Percentiles rank a stretch among this genome's conserved stretches.
These are phyloP conservation scores for Limnephilus marmoratus DNA, from an alignment of 2,888 invertebrate species.

Conservation along the genomic window DNA sequence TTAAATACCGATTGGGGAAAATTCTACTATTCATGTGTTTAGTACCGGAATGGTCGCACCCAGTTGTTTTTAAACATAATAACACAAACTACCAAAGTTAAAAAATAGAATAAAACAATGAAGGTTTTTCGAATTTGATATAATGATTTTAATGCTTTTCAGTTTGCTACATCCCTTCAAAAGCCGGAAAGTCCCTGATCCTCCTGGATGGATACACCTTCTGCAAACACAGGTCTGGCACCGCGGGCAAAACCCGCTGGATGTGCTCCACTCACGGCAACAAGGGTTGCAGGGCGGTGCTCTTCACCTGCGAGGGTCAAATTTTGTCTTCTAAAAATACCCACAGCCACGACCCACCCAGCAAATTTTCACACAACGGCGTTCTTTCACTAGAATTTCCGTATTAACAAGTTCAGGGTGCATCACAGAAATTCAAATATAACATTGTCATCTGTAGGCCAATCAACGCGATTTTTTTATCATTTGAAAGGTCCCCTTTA, in stretches of 20 bases:
- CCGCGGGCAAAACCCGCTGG: conserved; percentile 66
- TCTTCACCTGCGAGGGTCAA: conserved; percentile 73
- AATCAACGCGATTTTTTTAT: no score
- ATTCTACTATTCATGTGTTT: no score
- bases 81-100: no score
- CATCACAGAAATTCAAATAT: no score
- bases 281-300: conserved; percentile 74
- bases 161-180: conserved; percentile 35
- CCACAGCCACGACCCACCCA: conserved; percentile 71
- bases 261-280: conserved; percentile 70
- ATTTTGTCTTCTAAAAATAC: conserved; percentile 73
- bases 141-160: not conserved
- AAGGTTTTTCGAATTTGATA: not conserved
- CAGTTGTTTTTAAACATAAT: no score
- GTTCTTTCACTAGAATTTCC: not conserved
- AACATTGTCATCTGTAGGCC: no score
- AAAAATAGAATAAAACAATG: no score
- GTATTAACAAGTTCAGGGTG: not conserved
- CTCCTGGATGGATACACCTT: conserved; percentile 68
- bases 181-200: conserved; percentile 68
- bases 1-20: no score
- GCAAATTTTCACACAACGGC: not conserved
- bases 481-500: no score
- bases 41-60: no score
- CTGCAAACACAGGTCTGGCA: conserved; percentile 67